phyloP scores from a whole-genome alignment of 2,888 invertebrate species.

The Iselma pallidipennis region DNA sequence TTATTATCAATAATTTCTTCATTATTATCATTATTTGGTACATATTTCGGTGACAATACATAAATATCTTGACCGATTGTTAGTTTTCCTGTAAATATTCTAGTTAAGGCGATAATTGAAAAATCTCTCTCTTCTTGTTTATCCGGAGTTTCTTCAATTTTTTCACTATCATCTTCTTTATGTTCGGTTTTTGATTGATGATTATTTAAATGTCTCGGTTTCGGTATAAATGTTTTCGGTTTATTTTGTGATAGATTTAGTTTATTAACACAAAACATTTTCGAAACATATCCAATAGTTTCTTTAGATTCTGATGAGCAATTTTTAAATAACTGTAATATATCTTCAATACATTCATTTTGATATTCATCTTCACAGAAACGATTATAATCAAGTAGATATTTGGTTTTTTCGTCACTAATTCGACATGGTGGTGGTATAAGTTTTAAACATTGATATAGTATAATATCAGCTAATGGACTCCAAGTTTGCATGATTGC shows the following conservation, averaged over 20 bases:
- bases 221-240: constrained; percentile 71
- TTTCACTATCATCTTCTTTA: constrained; percentile 6
- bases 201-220: constrained; percentile 50
- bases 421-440: constrained; percentile 84
- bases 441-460: constrained; percentile 78
- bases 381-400: constrained; percentile 72
- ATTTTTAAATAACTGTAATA: constrained; percentile 38
- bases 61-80: constrained; percentile 76
- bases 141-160: constrained; percentile 4
- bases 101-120: constrained; percentile 84
- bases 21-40: constrained; percentile 61
- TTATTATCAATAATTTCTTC: constrained; percentile 16
- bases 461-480: constrained; percentile 79
- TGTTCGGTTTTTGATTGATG: constrained; percentile 8
- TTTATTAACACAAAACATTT: constrained; percentile 87
- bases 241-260: constrained; percentile 78
- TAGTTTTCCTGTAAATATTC: constrained; percentile 88
- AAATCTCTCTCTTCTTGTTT: constrained; percentile 23
- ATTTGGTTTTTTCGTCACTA: constrained; percentile 75
- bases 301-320: constrained; percentile 57
- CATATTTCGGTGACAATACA: constrained; percentile 86
- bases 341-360: constrained; percentile 71
- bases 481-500: constrained; percentile 88
- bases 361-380: constrained; percentile 64
- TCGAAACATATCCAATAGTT: constrained; percentile 79